Conservation (phyloP, 1,140 invertebrate species). For the Kradibia gibbosae region DNA sequence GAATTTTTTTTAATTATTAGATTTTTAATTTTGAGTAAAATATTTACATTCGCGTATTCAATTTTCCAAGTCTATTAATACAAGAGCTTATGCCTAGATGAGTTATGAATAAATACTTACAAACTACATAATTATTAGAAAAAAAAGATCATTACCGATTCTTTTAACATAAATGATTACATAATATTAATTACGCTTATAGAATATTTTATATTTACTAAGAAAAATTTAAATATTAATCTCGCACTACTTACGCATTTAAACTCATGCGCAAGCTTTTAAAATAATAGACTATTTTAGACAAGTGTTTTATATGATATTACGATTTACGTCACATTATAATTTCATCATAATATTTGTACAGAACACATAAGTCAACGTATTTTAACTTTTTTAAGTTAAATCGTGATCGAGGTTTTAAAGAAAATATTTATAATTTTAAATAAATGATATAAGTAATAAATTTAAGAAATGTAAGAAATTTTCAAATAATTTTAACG, state of each 20-base stretch:
- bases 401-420: too few species aligned
- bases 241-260: not conserved
- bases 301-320: constrained; percentile 7
- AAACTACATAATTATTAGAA: not conserved
- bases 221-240: constrained; percentile 8
- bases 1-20: too few species aligned
- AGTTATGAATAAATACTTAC: not conserved
- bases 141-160: not conserved
- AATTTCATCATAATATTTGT: constrained; percentile 11
- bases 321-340: not conserved
- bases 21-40: too few species aligned
- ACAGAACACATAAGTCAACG: not conserved
- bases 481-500: too few species aligned
- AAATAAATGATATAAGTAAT: too few species aligned
- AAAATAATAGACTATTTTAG: not conserved
- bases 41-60: too few species aligned
- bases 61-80: too few species aligned
- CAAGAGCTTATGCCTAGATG: too few species aligned
- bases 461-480: too few species aligned
- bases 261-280: not conserved
- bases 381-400: too few species aligned
- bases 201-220: not conserved
- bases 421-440: too few species aligned
- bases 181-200: not conserved
- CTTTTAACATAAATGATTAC: not conserved